Conservation (phyloP, 2,888 invertebrate genomes). For the Beris morrisii region DNA sequence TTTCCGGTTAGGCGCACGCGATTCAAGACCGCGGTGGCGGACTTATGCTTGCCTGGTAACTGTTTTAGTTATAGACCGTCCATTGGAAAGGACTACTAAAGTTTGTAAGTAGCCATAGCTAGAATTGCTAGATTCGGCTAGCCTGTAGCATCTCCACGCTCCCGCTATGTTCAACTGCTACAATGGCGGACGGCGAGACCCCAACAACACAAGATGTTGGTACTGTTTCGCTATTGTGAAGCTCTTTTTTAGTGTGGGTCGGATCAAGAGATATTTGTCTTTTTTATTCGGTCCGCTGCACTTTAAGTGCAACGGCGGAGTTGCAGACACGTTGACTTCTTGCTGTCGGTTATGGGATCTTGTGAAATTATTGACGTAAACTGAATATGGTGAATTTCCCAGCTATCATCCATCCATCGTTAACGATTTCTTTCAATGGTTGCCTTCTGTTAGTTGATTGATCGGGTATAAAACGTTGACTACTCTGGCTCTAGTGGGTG, state of each 20-base stretch:
- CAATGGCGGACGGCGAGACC: no score
- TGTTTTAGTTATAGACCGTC: constrained; percentile 56
- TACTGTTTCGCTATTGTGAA: no score
- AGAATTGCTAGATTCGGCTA: no score
- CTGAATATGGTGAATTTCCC: constrained; percentile 24
- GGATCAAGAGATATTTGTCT: background rate
- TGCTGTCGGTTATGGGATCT: constrained; percentile 21
- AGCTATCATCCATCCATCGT: background rate
- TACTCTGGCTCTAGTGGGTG: no score
- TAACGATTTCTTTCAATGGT: no score
- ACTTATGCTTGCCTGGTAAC: constrained; percentile 50
- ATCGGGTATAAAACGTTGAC: no score
- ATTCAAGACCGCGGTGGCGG: background rate
- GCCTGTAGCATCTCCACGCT: no score
- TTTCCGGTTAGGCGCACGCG: background rate
- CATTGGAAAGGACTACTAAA: constrained; percentile 34
- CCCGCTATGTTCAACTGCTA: no score
- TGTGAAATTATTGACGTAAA: constrained; percentile 33
- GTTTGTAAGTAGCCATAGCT: background rate
- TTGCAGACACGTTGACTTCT: constrained; percentile 10
- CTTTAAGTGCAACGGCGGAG: constrained; percentile 23
- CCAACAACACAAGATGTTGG: no score
- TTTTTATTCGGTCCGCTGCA: constrained; percentile 26
- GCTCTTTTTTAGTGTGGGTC: no score
- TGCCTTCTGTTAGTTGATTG: no score